Conservation (phyloP, 2,888 invertebrate species). For the Hirtodrosophila alboralis region DNA sequence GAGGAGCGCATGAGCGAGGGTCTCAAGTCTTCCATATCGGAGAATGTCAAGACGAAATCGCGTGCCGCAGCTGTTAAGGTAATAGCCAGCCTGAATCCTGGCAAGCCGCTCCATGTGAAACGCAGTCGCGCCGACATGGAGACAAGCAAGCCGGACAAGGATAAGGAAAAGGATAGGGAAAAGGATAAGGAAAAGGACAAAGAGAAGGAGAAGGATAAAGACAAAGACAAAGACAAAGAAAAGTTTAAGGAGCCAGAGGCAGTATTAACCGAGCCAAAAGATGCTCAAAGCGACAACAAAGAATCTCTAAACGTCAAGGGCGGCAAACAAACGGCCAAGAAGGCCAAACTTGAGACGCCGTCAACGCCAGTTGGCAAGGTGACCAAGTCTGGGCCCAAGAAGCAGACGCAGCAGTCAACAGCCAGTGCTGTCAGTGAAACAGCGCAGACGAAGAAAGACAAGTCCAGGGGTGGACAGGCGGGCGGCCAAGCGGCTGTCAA, state of each 20-base stretch:
- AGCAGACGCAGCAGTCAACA: conserved; percentile 25
- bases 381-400: conserved; percentile 27
- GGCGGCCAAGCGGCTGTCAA: background rate
- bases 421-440: conserved; percentile 23
- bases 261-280: conserved; percentile 35
- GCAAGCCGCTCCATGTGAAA: conserved; percentile 57
- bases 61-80: conserved; percentile 83
- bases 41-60: conserved; percentile 84
- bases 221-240: conserved; percentile 25
- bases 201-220: conserved; percentile 13
- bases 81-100: conserved; percentile 71
- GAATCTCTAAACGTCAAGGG: conserved; percentile 44
- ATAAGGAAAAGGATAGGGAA: conserved; percentile 21
- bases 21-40: conserved; percentile 84
- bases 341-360: conserved; percentile 46
- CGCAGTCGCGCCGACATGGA: conserved; percentile 49
- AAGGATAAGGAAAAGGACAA: conserved; percentile 23
- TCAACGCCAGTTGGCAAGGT: conserved; percentile 3
- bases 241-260: conserved; percentile 34
- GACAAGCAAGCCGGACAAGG: conserved; percentile 5
- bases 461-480: conserved; percentile 5
- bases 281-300: conserved; percentile 32
- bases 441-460: conserved; percentile 25
- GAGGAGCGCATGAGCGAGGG: conserved; percentile 81
- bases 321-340: conserved; percentile 51